phyloP scores from a whole-genome alignment of 2,113 vertebrate genomes.

The Epinephelus fuscoguttatus region DNA sequence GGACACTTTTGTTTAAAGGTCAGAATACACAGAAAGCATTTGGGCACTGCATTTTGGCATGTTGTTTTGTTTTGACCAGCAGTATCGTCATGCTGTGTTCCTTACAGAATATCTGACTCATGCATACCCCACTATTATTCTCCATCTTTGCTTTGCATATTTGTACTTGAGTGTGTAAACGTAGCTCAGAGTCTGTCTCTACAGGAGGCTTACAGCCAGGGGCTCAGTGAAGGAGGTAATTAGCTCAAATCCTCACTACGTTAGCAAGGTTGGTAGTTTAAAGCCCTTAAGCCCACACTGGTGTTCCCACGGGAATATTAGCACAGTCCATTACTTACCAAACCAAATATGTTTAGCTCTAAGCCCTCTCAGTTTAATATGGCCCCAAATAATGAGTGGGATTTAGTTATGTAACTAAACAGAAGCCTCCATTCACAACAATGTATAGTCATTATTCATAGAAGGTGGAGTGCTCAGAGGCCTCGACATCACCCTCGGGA shows the following conservation, averaged over 20 bases:
- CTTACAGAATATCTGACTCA: neutral
- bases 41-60: neutral
- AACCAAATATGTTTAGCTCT: conserved; percentile 73
- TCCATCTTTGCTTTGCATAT: conserved; percentile 2
- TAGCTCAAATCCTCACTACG: conserved; percentile 69
- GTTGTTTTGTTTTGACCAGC: neutral
- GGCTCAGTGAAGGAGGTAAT: conserved; percentile 66
- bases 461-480: conserved; percentile 17
- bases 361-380: conserved; percentile 61
- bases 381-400: conserved; percentile 67
- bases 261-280: conserved; percentile 72
- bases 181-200: conserved; percentile 29
- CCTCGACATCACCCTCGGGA: conserved; percentile 8
- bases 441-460: conserved; percentile 32
- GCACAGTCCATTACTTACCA: conserved; percentile 61
- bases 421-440: conserved; percentile 69
- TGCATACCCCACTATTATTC: neutral
- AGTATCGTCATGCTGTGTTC: neutral
- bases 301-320: conserved; percentile 80
- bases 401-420: conserved; percentile 71
- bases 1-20: neutral
- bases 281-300: conserved; percentile 58
- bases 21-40: neutral
- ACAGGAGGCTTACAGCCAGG: conserved; percentile 38
- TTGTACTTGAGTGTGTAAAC: conserved; percentile 11